Base-by-base conservation (phyloP, 1,140 invertebrate genomes). In the Dreissena polymorpha region DNA sequence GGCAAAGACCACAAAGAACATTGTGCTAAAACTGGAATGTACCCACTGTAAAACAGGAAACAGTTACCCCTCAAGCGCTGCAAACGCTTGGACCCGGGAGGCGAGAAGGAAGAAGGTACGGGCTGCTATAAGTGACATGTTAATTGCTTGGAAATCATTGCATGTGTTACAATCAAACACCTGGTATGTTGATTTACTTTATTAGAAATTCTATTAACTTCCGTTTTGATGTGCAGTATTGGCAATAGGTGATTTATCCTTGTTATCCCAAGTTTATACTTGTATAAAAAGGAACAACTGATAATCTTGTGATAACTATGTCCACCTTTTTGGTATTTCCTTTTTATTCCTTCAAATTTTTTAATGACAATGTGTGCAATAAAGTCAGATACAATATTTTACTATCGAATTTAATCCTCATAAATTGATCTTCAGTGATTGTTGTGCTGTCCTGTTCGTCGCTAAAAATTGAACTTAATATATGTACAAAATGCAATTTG, bases 1-100 rank as follows among this genome's bases (percentile, higher is more conserved):
- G 98, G 99, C 99, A 71, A 99, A 99, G 95, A 99, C 99, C 39
- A 99, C 99, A 64, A 99, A 99, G 94, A 99, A 99, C 94, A 99
- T 99, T 94, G 98, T 99, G 27, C 94, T 99, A 85, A 96, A 98
- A 93, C 98, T 99, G 96, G 99, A 99, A 94, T 99, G 99, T 93
- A 96, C 97, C 1, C 97, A 98, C 90, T 99, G 99, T 95, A 99
- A 99, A 92, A 96, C 93, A 96, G 98, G 88, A 98, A 99, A 94
- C 99, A 99, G 93, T 95, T 99, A 49, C 96, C 98, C 39, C 95
- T 99, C 87, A 99, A 99, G 93, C 95, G 99, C 91, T 99, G 98
- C 95, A 99, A 99, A 93, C 99, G 99, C 94, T 99, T 99, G 93
- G 99, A 99, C 94, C 95, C 99, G 88, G 99, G 99, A 90, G 99